phyloP scores from a whole-genome alignment of 2,113 vertebrate species.

The Myiozetetes cayanensis region DNA sequence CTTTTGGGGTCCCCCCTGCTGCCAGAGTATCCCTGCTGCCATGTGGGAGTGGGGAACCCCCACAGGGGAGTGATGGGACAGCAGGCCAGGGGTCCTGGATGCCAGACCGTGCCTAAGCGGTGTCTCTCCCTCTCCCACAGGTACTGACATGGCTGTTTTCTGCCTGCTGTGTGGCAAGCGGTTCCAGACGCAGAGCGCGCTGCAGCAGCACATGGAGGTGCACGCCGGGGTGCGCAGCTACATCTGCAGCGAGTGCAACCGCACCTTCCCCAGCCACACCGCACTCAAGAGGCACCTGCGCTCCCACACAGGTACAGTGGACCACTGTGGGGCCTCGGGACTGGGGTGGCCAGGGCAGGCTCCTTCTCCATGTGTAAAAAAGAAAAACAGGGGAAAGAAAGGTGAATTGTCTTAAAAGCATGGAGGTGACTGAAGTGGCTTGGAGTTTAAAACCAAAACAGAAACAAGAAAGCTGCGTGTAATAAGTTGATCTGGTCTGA shows the following conservation, averaged over 20 bases:
- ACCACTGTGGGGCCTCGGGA: rapidly evolving
- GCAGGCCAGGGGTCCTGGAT: background rate
- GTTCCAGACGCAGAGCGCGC: slow-evolving; percentile 92
- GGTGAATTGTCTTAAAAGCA: rapidly evolving
- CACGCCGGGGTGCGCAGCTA: slow-evolving; percentile 97
- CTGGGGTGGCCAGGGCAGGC: rapidly evolving
- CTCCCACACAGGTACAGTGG: slow-evolving; percentile 90
- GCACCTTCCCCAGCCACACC: slow-evolving; percentile 98
- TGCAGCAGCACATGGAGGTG: slow-evolving; percentile 99
- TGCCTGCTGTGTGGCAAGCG: slow-evolving; percentile 97
- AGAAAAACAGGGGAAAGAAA: no score
- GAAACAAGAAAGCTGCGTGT: background rate
- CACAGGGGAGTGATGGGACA: rapidly evolving
- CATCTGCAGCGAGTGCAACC: slow-evolving; percentile 98
- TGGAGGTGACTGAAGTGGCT: rapidly evolving
- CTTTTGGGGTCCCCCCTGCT: background rate
- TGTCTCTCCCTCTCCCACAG: slow-evolving; percentile 48
- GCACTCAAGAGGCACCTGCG: slow-evolving; percentile 98
- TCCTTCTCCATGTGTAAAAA: rapidly evolving
- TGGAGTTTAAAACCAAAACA: background rate
- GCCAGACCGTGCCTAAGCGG: background rate
- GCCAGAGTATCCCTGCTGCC: background rate
- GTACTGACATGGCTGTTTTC: slow-evolving; percentile 97
- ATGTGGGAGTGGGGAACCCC: rapidly evolving
- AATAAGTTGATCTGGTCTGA: background rate